phyloP scores from a whole-genome alignment of 2,113 vertebrate species.

The Corythornis cristatus region DNA sequence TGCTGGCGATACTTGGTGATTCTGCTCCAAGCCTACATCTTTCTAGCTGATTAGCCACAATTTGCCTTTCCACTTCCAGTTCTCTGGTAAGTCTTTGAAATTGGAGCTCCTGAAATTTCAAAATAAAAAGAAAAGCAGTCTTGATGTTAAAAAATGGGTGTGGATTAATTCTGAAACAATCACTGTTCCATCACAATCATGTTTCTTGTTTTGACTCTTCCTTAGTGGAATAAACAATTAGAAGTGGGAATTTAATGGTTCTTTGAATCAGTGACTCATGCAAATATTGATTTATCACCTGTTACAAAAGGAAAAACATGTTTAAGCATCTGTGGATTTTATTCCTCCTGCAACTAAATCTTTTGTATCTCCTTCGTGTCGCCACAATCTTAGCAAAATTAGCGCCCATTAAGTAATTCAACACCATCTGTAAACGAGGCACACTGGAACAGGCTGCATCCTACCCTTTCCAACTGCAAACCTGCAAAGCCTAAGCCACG shows the following conservation, averaged over 20 bases:
- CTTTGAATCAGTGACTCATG: slow-evolving; percentile 14
- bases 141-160: slow-evolving; percentile 54
- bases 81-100: slow-evolving; percentile 99
- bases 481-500: background rate
- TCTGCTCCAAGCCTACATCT: slow-evolving; percentile 98
- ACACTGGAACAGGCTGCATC: background rate
- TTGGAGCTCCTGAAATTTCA: slow-evolving; percentile 93
- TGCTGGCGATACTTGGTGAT: slow-evolving; percentile 94
- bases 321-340: slow-evolving; percentile 17
- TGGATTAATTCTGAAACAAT: slow-evolving; percentile 47
- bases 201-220: background rate
- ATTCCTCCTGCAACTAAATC: slow-evolving; percentile 12
- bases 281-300: slow-evolving; percentile 40
- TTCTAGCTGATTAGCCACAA: slow-evolving; percentile 99
- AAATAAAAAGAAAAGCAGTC: slow-evolving; percentile 73
- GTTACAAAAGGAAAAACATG: slow-evolving; percentile 2
- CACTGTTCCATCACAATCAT: slow-evolving; percentile 16
- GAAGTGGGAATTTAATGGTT: background rate
- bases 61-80: slow-evolving; percentile 99
- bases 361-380: slow-evolving; percentile 1
- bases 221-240: background rate
- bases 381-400: slow-evolving; percentile 12
- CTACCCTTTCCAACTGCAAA: background rate
- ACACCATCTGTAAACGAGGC: background rate
- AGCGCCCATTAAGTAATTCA: background rate